These are phyloP conservation scores for Agrochola macilenta DNA, from an alignment of 2,888 invertebrate species.

Conservation along the genomic window DNA sequence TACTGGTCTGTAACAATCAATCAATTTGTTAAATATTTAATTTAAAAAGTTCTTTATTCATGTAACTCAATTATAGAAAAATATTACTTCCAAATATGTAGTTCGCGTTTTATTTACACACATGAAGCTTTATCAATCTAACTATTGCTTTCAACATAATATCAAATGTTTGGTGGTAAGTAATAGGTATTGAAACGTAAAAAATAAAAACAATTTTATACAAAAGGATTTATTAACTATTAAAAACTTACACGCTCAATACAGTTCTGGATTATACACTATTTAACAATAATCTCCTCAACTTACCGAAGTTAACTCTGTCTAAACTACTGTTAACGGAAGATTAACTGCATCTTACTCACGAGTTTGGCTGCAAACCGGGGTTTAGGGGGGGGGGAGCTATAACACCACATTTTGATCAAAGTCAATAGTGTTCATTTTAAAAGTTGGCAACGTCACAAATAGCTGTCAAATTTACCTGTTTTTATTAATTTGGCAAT, in stretches of 20 bases:
- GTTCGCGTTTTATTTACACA: conserved; percentile 31
- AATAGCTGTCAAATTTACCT: too few relatives aligned
- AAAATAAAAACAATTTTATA: conserved; percentile 42
- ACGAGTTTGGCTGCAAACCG: conserved; percentile 40
- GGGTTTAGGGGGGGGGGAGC: neutral
- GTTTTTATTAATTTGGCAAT: too few relatives aligned
- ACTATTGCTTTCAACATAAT: neutral
- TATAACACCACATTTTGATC: conserved; percentile 19
- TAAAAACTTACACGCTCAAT: conserved; percentile 63
- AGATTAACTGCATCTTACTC: conserved; percentile 37
- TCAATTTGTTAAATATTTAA: neutral
- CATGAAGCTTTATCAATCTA: neutral
- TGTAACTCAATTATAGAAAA: conserved; percentile 31
- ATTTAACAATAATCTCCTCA: conserved; percentile 66
- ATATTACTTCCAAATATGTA: neutral
- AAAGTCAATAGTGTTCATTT: neutral
- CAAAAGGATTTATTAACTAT: conserved; percentile 68
- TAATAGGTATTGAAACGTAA: neutral
- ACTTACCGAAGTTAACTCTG: conserved; percentile 13
- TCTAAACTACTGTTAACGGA: conserved; percentile 31
- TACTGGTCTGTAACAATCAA: conserved; percentile 11
- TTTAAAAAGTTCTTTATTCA: conserved; percentile 9
- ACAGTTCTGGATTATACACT: conserved; percentile 66
- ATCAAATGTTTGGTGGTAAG: neutral
- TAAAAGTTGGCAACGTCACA: too few relatives aligned